These are phyloP conservation scores for Onychostoma macrolepis DNA, from an alignment of 2,113 vertebrate genomes.

Conservation along the genomic window DNA sequence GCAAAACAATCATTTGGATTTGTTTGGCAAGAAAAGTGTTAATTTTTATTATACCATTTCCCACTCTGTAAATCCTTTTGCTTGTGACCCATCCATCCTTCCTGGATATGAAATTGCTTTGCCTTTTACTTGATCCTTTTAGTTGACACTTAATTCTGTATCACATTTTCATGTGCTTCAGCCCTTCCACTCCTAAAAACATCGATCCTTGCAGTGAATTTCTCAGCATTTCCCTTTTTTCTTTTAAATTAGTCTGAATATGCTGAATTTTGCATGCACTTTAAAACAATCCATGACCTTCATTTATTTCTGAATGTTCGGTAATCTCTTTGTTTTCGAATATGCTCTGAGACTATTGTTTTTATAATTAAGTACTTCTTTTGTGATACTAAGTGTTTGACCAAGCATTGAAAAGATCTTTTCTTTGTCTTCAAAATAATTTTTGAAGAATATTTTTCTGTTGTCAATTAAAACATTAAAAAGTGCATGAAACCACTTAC, in stretches of 20 bases:
- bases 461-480: background rate
- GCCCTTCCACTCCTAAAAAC: background rate
- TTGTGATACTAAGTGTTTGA: background rate
- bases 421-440: background rate
- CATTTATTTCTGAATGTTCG: background rate
- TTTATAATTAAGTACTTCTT: background rate
- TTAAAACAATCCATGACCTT: background rate
- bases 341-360: background rate
- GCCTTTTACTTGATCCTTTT: background rate
- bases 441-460: background rate
- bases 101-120: background rate
- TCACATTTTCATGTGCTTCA: background rate
- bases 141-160: slow-evolving; percentile 3
- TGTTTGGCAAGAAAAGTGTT: background rate
- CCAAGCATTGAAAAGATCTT: background rate
- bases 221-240: background rate
- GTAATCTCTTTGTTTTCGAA: background rate
- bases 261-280: background rate
- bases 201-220: background rate
- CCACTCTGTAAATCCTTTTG: background rate
- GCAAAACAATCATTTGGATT: slow-evolving; percentile 6
- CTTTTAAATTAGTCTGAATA: background rate
- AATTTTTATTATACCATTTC: background rate
- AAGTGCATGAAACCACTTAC: background rate
- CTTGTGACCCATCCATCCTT: background rate